phyloP scores from a whole-genome alignment of 2,797 vertebrate genomes.

The Xiphorhynchus erythropygius region DNA sequence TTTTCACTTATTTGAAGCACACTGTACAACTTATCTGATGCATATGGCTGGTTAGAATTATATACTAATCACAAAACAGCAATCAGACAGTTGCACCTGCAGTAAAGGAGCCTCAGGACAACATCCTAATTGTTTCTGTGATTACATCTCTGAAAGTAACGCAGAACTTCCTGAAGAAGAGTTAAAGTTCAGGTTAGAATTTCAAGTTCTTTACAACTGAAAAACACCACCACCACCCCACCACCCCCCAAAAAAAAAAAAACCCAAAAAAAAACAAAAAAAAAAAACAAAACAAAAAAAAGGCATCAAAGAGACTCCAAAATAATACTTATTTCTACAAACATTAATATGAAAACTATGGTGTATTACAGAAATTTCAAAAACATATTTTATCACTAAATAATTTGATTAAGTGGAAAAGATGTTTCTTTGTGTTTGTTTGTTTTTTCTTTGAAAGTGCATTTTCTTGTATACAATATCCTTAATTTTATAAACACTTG shows the following conservation, averaged over 20 bases:
- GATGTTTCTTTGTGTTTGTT: rapidly evolving
- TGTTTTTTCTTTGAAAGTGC: background rate
- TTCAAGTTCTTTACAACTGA: background rate
- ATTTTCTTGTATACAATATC: background rate
- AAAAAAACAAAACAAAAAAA: background rate
- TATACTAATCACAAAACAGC: conserved; percentile 70
- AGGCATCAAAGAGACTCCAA: rapidly evolving
- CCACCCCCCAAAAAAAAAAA: no score
- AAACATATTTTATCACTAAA: background rate
- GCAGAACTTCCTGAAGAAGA: conserved; percentile 44
- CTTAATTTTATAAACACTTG: background rate
- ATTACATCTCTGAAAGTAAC: conserved; percentile 68
- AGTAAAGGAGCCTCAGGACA: conserved; percentile 69
- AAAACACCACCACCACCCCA: background rate
- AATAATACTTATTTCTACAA: background rate
- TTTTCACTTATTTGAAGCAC: conserved; percentile 69
- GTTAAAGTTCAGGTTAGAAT: conserved; percentile 52
- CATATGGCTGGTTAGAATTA: conserved; percentile 38
- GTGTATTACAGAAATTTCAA: background rate
- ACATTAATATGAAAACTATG: background rate
- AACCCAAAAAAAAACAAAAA: no score
- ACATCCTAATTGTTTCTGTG: conserved; percentile 72
- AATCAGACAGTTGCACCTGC: conserved; percentile 74
- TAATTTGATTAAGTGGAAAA: background rate
- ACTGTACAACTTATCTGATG: conserved; percentile 48